Evolutionary conservation across 2,113 vertebrate species (phyloP).

Genomic region (Fregetta grallaria): DNA sequence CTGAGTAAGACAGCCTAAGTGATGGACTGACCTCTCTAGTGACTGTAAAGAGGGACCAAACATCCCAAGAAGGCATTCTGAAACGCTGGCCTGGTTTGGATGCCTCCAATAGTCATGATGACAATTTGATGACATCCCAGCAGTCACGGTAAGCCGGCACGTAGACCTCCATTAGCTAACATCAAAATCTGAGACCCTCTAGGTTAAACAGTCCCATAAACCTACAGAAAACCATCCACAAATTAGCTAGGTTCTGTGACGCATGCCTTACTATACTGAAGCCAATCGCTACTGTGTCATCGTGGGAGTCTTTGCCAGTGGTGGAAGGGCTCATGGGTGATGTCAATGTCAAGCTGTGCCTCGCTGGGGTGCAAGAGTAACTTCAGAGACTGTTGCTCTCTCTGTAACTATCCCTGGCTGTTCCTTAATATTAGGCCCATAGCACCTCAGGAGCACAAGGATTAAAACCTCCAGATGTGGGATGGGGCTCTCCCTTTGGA

Average conservation of each 20-base stretch:
- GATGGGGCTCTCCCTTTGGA: not conserved
- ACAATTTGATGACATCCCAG: not conserved
- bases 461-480: not conserved
- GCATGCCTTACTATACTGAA: not conserved
- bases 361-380: not conserved
- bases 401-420: not conserved
- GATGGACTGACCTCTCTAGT: not conserved
- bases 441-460: not conserved
- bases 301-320: accelerated
- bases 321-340: not conserved
- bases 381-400: not conserved
- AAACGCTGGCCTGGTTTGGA: not conserved
- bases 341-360: not conserved
- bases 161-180: not conserved
- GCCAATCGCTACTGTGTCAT: accelerated
- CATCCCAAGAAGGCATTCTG: not conserved
- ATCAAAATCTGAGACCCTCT: not conserved
- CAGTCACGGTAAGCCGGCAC: accelerated
- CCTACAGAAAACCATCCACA: not conserved
- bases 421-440: not conserved
- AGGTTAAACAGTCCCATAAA: not conserved
- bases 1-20: not conserved
- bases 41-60: not conserved
- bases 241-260: not conserved
- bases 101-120: not conserved